A percentile compares a stretch with the other conserved stretches of the same genome.
Evolutionary conservation across 2,888 invertebrate species (phyloP).

Genomic region (Eristalinus sepulchralis): DNA sequence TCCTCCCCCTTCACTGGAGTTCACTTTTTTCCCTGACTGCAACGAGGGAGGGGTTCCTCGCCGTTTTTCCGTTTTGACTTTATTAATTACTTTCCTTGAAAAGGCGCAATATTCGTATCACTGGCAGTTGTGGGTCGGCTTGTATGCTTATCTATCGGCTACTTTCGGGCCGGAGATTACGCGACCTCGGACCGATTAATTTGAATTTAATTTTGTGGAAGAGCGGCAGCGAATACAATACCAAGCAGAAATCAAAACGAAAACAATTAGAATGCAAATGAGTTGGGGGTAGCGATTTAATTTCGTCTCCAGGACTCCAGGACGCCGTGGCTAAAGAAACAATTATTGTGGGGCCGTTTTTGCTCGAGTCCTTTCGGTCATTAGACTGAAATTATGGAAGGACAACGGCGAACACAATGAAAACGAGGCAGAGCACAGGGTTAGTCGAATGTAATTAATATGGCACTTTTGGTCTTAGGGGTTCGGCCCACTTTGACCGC

Average conservation of each 20-base stretch:
- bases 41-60: background rate
- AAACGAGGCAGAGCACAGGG: constrained; percentile 24
- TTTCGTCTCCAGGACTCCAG: background rate
- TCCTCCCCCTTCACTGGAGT: constrained; percentile 8
- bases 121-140: constrained; percentile 11
- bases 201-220: constrained; percentile 67
- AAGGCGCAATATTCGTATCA: constrained; percentile 44
- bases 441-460: constrained; percentile 54
- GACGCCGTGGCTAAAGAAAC: background rate
- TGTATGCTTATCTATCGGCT: constrained; percentile 1
- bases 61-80: constrained; percentile 19
- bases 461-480: constrained; percentile 39
- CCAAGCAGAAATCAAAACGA: constrained; percentile 48
- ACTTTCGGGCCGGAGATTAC: constrained; percentile 23
- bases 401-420: constrained; percentile 21
- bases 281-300: constrained; percentile 32
- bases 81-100: constrained; percentile 67
- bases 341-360: constrained; percentile 27
- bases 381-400: constrained; percentile 52
- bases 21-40: background rate
- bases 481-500: background rate
- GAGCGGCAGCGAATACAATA: constrained; percentile 42
- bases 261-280: constrained; percentile 70
- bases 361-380: constrained; percentile 16
- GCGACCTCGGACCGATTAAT: constrained; percentile 59